Evolutionary conservation across 2,113 vertebrate species (phyloP), one percentile per base, ranked within the genome.

Genomic region (Thinocorus orbignyianus): DNA sequence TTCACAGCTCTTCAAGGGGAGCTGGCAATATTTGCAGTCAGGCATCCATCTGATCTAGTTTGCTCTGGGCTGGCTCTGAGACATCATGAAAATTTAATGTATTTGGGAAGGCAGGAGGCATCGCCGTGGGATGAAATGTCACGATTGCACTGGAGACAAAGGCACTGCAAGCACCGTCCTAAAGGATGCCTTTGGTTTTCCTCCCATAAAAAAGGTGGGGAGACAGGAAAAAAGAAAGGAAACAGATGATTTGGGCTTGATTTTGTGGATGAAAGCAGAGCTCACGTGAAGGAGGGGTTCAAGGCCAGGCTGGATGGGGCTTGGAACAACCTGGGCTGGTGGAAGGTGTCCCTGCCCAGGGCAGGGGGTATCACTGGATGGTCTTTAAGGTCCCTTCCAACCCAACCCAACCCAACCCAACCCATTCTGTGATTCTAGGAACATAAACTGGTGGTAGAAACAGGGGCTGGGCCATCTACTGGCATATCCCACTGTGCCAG

Each of bases 1-100:
- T 54, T 42, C 69, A 51, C 26, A 5, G 55, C 8, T 54, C 73
- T 51, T 49, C 55, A 19, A 48, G 55, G 42, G 30, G 65, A 44
- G 6, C 81, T 71, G 81, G 92, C 68, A 85, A 39, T 14, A 52
- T 10, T 41, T 41, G 5, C 73, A 55, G 89, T 37, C 77, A 60
- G 57, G 73, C 39, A 77, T 84, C 81, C 83, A 41, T 17, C 11
- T 37, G 74, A 46, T 82, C 60, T 35, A 15, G 58, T 72, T 90
- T 33, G 73, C 91, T 88, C 86, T 7, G 73, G 93, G 95, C 89
- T 87, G 71, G 12, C 90, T 95, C 73, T 0, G n/a, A 95, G 92
- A 77, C 68, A 72, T 72, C 31, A 12, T 88, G 94, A 90, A 93
- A 93, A 81, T 92, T 66, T 90, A 71, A 93, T 68, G 88, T 4